A percentile compares a stretch with the other conserved stretches of the same genome.
phyloP scores from a whole-genome alignment of 1,140 invertebrate genomes.

The roundworm (Caenorhabditis elegans) region WBcel235 BX284605.5:13696001-13696500 shows the following conservation, averaged over 20 bases:
- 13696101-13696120: constrained; percentile 17
- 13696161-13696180: neutral
- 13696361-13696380: constrained; percentile 9
- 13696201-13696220: neutral
- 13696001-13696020: no score
- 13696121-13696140: neutral
- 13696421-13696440: constrained; percentile 25
- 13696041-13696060: no score
- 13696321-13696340: constrained; percentile 10
- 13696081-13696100: constrained; percentile 5
- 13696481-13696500: constrained; percentile 7
- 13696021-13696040: no score
- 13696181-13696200: neutral
- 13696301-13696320: constrained; percentile 30
- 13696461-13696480: constrained; percentile 10
- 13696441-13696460: constrained; percentile 9
- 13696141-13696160: constrained; percentile 2
- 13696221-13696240: neutral
- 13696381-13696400: constrained; percentile 25
- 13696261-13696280: constrained; percentile 29
- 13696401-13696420: constrained; percentile 31
- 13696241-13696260: neutral
- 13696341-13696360: constrained; percentile 29
- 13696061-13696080: neutral
- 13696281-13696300: constrained; percentile 28